Base-by-base conservation (phyloP, 2,888 invertebrate genomes). In the Hypercompe scribonia region DNA sequence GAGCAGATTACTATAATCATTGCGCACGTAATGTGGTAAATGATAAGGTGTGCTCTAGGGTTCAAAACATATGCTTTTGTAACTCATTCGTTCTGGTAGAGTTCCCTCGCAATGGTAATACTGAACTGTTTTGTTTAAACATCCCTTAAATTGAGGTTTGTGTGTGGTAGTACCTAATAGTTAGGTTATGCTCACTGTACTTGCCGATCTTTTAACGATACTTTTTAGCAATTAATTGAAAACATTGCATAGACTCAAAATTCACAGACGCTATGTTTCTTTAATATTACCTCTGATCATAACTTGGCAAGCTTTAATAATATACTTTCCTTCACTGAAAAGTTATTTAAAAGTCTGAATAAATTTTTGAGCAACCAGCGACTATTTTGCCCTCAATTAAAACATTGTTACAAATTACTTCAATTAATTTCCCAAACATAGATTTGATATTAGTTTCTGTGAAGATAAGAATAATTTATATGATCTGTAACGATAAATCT, bases 1-100 rank as follows among this genome's bases (percentile, higher is more conserved):
- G 90, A 92, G 92, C 88, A 93, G 94, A 95, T 95, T 95, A 95
- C 95, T 95, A 94, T 95, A 95, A 95, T 95, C 95, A 95, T 92
- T 91, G 91, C 88, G 77, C 91, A 91, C 93, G 93, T 95, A 95
- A 95, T 94, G 94, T 87, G 93, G 95, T 95, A 95, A 95, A 95
- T 95, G 95, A 95, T 95, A 94, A 95, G 94, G 93, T 95, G 90
- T 90, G 91, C 90, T 89, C 92, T 91, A 92, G 92, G 88, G 88
- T 91, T 92, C 94, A 92, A 94, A 95, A 95, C 95, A 95, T 94
- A 95, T 95, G 95, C 92, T 94, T 92, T 93, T 92, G 90, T 90
- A 90, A 90, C 94, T 91, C 93, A 92, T 94, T 94, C 92, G 94
- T 94, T 93, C 92, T 93, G 92, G 88, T 85, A 88, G 89, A 84